Percentiles rank a stretch among this genome's conserved stretches.
These are phyloP conservation scores for Agrypnus murinus DNA, from an alignment of 2,888 invertebrate species.

Conservation along the genomic window DNA sequence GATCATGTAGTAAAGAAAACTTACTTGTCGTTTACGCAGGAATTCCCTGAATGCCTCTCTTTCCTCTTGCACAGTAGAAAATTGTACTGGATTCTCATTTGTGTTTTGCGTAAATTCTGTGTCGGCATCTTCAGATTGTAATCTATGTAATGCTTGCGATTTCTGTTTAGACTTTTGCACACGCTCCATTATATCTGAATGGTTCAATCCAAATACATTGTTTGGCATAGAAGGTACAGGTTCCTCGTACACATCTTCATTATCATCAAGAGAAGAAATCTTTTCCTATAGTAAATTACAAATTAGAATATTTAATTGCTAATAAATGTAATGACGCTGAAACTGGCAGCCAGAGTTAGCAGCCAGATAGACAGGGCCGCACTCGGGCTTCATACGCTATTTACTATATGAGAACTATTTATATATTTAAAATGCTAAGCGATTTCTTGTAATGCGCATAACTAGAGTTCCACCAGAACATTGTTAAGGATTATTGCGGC, in stretches of 20 bases:
- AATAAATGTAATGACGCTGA: too few relatives aligned
- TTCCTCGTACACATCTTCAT: slow-evolving; percentile 58
- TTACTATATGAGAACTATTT: too few relatives aligned
- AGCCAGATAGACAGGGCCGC: too few relatives aligned
- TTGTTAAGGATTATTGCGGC: too few relatives aligned
- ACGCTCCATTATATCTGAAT: slow-evolving; percentile 76
- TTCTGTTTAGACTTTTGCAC: slow-evolving; percentile 65
- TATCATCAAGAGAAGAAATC: slow-evolving; percentile 59
- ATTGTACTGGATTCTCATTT: slow-evolving; percentile 61
- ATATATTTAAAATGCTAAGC: too few relatives aligned
- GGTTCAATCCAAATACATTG: slow-evolving; percentile 82
- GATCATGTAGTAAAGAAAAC: neutral
- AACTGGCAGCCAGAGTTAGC: too few relatives aligned
- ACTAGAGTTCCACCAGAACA: too few relatives aligned
- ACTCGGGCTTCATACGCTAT: too few relatives aligned
- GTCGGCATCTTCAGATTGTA: slow-evolving; percentile 32
- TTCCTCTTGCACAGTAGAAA: slow-evolving; percentile 66
- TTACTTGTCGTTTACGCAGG: slow-evolving; percentile 73
- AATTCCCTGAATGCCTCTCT: slow-evolving; percentile 75
- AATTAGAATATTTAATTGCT: too few relatives aligned
- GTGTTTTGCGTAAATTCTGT: slow-evolving; percentile 25
- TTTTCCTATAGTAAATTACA: slow-evolving; percentile 44
- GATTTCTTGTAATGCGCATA: too few relatives aligned
- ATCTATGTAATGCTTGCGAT: slow-evolving; percentile 61
- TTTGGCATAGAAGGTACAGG: slow-evolving; percentile 81